Conservation (phyloP, 2,888 invertebrate species). For the Anagyrus pseudococci region DNA sequence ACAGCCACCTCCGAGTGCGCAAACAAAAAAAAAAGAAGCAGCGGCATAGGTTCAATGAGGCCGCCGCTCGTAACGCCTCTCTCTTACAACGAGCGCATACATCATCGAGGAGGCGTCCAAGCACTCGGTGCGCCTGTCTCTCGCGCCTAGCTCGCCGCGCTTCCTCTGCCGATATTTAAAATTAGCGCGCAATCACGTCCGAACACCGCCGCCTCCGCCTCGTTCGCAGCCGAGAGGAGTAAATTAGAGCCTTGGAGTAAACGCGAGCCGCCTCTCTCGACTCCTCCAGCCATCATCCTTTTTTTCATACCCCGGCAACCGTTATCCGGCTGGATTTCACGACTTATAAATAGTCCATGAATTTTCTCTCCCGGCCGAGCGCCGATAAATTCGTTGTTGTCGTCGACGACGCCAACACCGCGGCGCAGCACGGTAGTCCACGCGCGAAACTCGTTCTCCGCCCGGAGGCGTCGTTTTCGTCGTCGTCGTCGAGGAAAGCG, state of each 20-base stretch:
- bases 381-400: conserved; percentile 28
- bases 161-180: conserved; percentile 24
- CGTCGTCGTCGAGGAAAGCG: not conserved
- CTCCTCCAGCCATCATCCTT: not conserved
- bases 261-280: conserved; percentile 8
- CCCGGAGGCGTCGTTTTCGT: conserved; percentile 3
- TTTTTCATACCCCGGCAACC: not conserved
- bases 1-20: not conserved
- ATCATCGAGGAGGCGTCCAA: too few relatives aligned
- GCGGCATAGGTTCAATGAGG: not conserved
- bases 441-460: conserved; percentile 27
- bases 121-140: too few relatives aligned
- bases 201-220: not conserved
- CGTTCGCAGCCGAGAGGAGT: conserved; percentile 5
- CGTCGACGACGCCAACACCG: conserved; percentile 6
- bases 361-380: conserved; percentile 15
- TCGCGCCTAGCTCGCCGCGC: not conserved
- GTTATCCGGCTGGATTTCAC: conserved; percentile 18
- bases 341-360: conserved; percentile 32
- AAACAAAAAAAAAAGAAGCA: not conserved
- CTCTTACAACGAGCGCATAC: conserved; percentile 9
- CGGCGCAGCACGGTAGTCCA: not conserved
- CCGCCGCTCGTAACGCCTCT: not conserved
- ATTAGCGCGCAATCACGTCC: conserved; percentile 20
- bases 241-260: conserved; percentile 29